Evolutionary conservation across 1,140 invertebrate genomes (phyloP), one percentile per base, ranked within the genome.

Genomic region (Saccostrea cuccullata): DNA sequence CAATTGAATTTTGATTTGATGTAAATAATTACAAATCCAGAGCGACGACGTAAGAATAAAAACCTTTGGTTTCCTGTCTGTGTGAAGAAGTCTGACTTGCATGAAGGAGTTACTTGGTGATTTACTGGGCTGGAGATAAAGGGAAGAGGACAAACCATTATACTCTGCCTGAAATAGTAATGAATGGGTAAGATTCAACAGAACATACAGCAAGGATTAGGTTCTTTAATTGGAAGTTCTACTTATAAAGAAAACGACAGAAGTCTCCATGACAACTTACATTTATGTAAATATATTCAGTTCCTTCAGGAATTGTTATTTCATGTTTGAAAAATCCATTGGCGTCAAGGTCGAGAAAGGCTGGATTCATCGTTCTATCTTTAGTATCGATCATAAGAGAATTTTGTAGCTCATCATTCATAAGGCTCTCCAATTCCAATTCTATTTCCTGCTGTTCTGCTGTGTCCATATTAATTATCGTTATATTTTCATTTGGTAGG

Each of bases 91-190:
- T 26, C 84, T 88, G 40, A 92, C 84, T 89, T 93, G 92, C 1
- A 93, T 88, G 67, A 90, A 93, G 47, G 82, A 91, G 55, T 91
- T 85, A 64, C 92, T 92, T 5, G 92, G 92, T 5, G 92, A 93
- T 77, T 89, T 87, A 90, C 88, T 84, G 86, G 86, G 55, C 77
- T 82, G 17, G 4, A 87, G 36, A 87, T 36, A 47, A 56, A 90
- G 82, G 58, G 89, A 82, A 86, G 67, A 23, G 9, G n/a, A 56
- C 40, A 83, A 67, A 64, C 87, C 86, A 47, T 87, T 73, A 55
- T 89, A 89, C 11, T 86, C 13, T 17, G 89, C 89, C 89, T 89
- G 47, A 47, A 47, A 26, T 2, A 87, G 60, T 85, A 87, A 70
- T 6, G 30, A 56, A 64, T 60, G 23, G 2, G 47, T 47, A 47